Evolutionary conservation across 2,888 invertebrate genomes (phyloP), one percentile per base, ranked within the genome.

Genomic region (Trichopria drosophilae): DNA sequence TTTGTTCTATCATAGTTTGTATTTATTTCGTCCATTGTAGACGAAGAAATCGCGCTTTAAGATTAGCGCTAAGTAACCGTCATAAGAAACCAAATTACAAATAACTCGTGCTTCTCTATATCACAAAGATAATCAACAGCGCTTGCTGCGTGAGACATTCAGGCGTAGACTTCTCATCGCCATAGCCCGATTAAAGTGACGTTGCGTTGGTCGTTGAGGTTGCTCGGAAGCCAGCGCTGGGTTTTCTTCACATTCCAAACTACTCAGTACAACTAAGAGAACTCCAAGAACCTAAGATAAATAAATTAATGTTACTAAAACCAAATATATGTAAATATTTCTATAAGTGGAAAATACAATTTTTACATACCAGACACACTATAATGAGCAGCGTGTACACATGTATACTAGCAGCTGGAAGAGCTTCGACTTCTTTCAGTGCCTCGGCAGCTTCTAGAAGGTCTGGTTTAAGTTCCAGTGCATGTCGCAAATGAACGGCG

Each of bases 121-220:
- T 61, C 53, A 52, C 53, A 15, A 53, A 44, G 52, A 57, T 56
- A 47, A 65, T 73, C 65, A 73, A 66, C 73, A 74, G 57, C 75
- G 73, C 64, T 73, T 74, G 55, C 72, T 72, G 34, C 73, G 72
- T 45, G 75, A 66, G 24, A 74, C 74, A 32, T 73, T 73, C 12
- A 74, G 64, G 7, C 85, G 81, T 32, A 93, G 79, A 41, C 90
- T 88, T 10, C 90, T 81, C 90, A 92, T 91, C 12, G 92, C 90
- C 87, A 92, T 88, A 10, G 91, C 90, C 62, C 91, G 82, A 77
- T 91, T 92, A 76, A 92, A 92, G 71, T 92, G 90, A 23, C 91
- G 83, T 64, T 89, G 89, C 5, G 86, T 83, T 5, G 69, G 65
- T 60, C 68, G 75, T 67, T 65, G 72, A 45, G 67, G 66, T 51